Conservation (phyloP, 92 coral and sea anemone species). For the Phymanthus crucifer region DNA sequence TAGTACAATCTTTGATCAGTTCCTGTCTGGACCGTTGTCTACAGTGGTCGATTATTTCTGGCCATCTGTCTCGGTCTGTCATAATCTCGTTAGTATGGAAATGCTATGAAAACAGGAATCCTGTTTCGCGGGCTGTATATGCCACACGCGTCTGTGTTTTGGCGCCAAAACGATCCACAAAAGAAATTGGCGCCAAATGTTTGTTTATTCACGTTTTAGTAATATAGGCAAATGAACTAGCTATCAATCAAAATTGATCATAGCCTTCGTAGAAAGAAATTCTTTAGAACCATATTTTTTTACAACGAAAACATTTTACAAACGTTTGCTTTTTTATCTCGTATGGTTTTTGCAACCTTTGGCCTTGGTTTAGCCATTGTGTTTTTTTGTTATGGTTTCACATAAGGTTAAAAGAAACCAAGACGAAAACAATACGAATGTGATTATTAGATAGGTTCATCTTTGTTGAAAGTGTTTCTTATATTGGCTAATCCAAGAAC, state of each 20-base stretch:
- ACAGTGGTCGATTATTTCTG: background rate
- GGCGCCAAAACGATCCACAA: background rate
- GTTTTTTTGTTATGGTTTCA: background rate
- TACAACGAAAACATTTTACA: background rate
- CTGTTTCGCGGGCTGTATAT: background rate
- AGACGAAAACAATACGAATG: background rate
- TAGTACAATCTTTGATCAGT: slow-evolving; percentile 5
- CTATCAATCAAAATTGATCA: background rate
- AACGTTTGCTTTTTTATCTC: background rate
- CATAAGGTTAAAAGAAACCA: background rate
- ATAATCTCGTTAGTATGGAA: background rate
- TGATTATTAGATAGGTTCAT: no score
- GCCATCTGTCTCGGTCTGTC: slow-evolving; percentile 27
- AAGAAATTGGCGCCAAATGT: slow-evolving; percentile 1
- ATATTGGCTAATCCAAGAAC: no score
- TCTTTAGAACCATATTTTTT: background rate
- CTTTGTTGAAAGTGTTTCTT: no score
- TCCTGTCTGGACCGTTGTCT: background rate
- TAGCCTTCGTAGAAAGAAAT: background rate
- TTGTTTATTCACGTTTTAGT: background rate
- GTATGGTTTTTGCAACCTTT: background rate
- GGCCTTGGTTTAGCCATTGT: background rate
- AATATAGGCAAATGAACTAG: background rate
- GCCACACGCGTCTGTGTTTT: slow-evolving; percentile 3
- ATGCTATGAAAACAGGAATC: background rate